A percentile compares a stretch with the other conserved stretches of the same genome.
phyloP scores from a whole-genome alignment of 2,888 invertebrate species.

The Morinoia aosen region DNA sequence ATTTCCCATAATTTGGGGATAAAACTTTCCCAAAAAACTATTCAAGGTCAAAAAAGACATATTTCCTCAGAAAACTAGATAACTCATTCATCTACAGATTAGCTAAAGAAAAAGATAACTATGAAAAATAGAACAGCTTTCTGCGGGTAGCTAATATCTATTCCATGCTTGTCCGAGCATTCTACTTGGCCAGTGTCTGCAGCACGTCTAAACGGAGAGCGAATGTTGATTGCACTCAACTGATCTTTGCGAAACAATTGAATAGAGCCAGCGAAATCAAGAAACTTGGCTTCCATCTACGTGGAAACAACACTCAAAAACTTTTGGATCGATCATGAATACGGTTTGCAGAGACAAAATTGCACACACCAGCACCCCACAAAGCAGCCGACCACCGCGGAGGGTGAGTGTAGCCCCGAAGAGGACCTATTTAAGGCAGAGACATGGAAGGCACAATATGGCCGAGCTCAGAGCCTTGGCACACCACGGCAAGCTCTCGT shows the following conservation, averaged over 20 bases:
- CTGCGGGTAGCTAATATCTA: too few species aligned
- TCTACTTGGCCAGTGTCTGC: neutral
- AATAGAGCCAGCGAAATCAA: neutral
- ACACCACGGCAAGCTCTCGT: slow-evolving; percentile 24
- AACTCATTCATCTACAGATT: neutral
- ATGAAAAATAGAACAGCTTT: too few species aligned
- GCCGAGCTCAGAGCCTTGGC: slow-evolving; percentile 19
- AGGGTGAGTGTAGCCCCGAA: neutral
- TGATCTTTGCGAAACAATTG: neutral
- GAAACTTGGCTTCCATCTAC: neutral
- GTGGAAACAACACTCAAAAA: neutral
- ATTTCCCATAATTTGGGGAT: too few species aligned
- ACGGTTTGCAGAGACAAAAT: too few species aligned
- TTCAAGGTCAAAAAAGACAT: neutral
- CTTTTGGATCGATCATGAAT: too few species aligned
- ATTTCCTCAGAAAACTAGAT: neutral
- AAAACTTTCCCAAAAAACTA: too few species aligned
- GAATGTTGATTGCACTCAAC: neutral
- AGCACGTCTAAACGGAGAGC: neutral
- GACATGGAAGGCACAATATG: slow-evolving; percentile 45
- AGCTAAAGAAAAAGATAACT: too few species aligned
- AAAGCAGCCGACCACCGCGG: too few species aligned
- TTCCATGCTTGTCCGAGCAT: too few species aligned
- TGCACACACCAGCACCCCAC: too few species aligned
- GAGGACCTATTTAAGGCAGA: slow-evolving; percentile 25